Evolutionary conservation across 2,888 invertebrate genomes (phyloP).

Genomic region (Dorcus hopei): DNA sequence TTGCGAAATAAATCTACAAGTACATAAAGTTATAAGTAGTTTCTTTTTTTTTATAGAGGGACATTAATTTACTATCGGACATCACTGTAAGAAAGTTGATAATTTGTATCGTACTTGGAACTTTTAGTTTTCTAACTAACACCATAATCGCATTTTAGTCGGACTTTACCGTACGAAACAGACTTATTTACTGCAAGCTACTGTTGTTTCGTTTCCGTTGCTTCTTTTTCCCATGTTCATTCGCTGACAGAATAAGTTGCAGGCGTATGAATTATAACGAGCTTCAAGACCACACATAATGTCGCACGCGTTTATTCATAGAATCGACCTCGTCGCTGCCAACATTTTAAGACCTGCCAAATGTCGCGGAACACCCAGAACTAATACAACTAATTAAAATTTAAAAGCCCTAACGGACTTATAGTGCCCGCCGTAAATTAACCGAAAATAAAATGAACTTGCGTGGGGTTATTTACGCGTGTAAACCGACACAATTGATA

Average conservation of each 20-base stretch:
- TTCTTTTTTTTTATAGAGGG: too few species aligned
- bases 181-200: background rate
- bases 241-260: conserved; percentile 1
- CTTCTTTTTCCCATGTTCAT: background rate
- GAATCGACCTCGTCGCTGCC: conserved; percentile 28
- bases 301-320: conserved; percentile 29
- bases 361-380: conserved; percentile 30
- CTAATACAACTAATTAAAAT: conserved; percentile 26
- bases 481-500: background rate
- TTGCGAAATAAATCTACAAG: background rate
- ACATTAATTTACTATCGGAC: background rate
- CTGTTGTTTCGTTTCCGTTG: too few species aligned
- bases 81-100: background rate
- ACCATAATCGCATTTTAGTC: conserved; percentile 1
- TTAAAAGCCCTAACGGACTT: conserved; percentile 24
- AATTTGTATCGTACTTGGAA: background rate
- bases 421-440: conserved; percentile 4
- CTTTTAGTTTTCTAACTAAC: background rate
- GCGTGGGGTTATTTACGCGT: background rate
- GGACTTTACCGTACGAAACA: background rate
- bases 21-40: background rate
- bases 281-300: conserved; percentile 30
- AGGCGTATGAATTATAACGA: conserved; percentile 9
- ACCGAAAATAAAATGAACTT: background rate
- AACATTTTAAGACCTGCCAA: conserved; percentile 25